phyloP scores from a whole-genome alignment of 2,113 vertebrate species.

The Actenoides lindsayi region DNA sequence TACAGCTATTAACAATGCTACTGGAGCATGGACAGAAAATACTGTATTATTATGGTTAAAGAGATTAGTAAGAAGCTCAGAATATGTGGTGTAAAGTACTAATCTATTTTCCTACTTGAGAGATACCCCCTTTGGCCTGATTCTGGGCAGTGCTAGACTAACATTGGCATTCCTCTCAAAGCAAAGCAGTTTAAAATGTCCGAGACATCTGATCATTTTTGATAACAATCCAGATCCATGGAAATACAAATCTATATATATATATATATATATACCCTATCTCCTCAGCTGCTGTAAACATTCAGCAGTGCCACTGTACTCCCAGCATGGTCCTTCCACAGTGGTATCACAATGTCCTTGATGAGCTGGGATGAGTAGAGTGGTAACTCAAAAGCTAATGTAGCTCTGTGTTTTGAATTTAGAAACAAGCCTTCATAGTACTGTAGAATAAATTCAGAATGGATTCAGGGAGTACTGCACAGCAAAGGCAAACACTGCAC shows the following conservation, averaged over 20 bases:
- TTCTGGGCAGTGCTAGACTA: neutral
- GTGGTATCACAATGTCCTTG: neutral
- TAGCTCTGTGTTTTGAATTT: neutral
- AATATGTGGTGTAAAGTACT: neutral
- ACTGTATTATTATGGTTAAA: neutral
- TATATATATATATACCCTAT: neutral
- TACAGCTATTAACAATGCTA: neutral
- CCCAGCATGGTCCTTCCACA: neutral
- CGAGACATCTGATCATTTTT: neutral
- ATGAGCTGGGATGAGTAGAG: neutral
- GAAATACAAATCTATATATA: neutral
- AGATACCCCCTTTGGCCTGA: accelerated
- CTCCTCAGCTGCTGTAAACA: neutral
- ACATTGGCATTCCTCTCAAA: neutral
- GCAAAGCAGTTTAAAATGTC: neutral
- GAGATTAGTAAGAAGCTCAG: neutral
- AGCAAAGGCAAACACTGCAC: neutral
- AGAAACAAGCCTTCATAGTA: neutral
- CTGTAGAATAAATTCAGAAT: neutral
- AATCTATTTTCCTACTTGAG: neutral
- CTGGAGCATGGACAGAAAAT: neutral
- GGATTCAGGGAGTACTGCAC: neutral
- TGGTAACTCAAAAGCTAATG: neutral
- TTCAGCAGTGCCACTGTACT: neutral
- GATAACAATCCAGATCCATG: neutral